These are phyloP conservation scores for Amia ocellicauda DNA, from an alignment of 2,113 vertebrate species.

Conservation along the genomic window DNA sequence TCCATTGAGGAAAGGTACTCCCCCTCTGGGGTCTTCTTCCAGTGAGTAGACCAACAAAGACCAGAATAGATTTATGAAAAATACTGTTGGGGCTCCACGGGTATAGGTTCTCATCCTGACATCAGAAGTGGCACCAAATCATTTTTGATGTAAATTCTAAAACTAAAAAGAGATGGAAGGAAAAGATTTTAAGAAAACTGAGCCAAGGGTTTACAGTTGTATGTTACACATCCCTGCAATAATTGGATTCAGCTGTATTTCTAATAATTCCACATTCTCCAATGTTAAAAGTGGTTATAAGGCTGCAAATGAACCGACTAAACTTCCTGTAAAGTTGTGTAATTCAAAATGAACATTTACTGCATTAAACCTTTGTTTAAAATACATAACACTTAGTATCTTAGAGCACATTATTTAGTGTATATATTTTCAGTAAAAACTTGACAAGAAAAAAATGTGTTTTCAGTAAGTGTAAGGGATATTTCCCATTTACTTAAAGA, in stretches of 20 bases:
- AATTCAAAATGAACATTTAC: no score
- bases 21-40: slow-evolving; percentile 59
- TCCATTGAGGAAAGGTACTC: slow-evolving; percentile 85
- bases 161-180: slow-evolving; percentile 49
- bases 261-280: slow-evolving; percentile 44
- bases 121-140: slow-evolving; percentile 78
- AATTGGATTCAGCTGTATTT: slow-evolving; percentile 60
- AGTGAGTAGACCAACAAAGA: slow-evolving; percentile 53
- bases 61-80: slow-evolving; percentile 85
- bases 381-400: no score
- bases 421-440: no score
- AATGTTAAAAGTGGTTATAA: slow-evolving; percentile 27
- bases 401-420: no score
- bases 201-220: slow-evolving; percentile 25
- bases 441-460: no score
- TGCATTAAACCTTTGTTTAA: no score
- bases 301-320: slow-evolving; percentile 1
- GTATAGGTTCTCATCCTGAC: slow-evolving; percentile 94
- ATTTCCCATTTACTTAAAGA: no score
- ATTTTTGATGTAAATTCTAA: slow-evolving; percentile 61
- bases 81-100: slow-evolving; percentile 91
- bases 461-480: no score
- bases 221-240: slow-evolving; percentile 56
- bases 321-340: neutral
- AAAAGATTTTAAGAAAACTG: slow-evolving; percentile 24